Conservation (phyloP, 1,140 invertebrate species). For the Augochlora pura region DNA sequence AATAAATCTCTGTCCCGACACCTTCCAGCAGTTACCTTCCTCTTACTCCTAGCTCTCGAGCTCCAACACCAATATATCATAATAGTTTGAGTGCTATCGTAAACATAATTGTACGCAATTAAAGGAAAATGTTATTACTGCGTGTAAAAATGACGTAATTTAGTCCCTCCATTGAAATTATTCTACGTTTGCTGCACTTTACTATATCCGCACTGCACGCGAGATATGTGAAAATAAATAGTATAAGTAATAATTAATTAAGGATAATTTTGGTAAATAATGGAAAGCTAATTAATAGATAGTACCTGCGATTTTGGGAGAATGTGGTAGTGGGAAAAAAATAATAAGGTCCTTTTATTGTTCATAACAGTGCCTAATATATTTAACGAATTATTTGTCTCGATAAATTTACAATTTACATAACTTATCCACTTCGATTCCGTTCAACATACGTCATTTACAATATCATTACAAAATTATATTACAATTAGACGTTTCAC, state of each 20-base stretch:
- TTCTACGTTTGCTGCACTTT: too few relatives aligned
- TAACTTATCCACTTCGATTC: not conserved
- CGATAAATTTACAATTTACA: not conserved
- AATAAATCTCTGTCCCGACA: too few relatives aligned
- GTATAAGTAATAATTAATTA: too few relatives aligned
- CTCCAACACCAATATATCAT: not conserved
- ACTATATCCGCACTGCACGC: too few relatives aligned
- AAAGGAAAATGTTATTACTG: too few relatives aligned
- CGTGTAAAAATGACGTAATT: too few relatives aligned
- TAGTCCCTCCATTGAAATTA: too few relatives aligned
- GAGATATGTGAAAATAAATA: too few relatives aligned
- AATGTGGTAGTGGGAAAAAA: not conserved
- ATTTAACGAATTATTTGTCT: conserved; percentile 70
- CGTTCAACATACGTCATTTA: conserved; percentile 34
- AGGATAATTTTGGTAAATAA: too few relatives aligned
- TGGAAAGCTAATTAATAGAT: not conserved
- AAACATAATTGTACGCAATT: not conserved
- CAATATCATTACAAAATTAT: conserved; percentile 29
- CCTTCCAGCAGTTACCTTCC: not conserved
- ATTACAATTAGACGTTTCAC: conserved; percentile 3
- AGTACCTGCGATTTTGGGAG: not conserved
- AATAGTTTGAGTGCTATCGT: not conserved
- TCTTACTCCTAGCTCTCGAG: not conserved
- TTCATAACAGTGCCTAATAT: conserved; percentile 71
- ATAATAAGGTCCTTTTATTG: conserved; percentile 42